Evolutionary conservation across 2,113 vertebrate genomes (phyloP), one percentile per base, ranked within the genome.

Genomic region (Nematolebias whitei): DNA sequence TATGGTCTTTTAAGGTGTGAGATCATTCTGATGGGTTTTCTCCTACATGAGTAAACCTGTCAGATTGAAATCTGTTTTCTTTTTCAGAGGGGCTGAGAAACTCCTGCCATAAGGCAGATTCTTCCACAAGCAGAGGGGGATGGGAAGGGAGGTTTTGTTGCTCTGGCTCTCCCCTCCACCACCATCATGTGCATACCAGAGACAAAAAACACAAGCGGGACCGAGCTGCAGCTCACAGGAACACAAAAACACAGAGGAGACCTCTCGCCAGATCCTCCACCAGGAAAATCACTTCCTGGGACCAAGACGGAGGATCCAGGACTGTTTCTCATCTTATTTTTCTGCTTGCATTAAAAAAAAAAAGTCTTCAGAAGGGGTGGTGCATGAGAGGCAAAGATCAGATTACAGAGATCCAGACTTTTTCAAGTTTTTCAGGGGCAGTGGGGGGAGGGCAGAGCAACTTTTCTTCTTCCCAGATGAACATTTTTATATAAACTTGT

Each of bases 391-490:
- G 73, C 32, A 13, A 43, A 79, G 91, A 87, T 93, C 92, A 84
- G 73, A 85, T 93, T 93, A 91, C 93, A 92, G 44, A 81, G 35
- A 86, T 83, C 83, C 89, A 89, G 83, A 92, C 87, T 89, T 90
- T 85, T 90, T 91, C 80, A 87, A 83, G 85, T 83, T 75, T 85
- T 89, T 86, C 84, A 64, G 84, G 85, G 74, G 71, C 85, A 75
- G 90, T 88, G 87, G 91, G 92, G 87, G 93, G 91, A 92, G 89
- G 92, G 91, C 80, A 81, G 79, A 68, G 56, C 66, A 79, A 86
- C 80, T 84, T 88, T 87, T 55, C 78, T 67, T 45, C 72, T 62
- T 57, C 43, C 76, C 29, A 43, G 40, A 68, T 49, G 23, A 41
- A 44, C 1, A 40, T 49, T 76, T 8, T 80, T 38, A 12, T 39